Evolutionary conservation across 2,797 vertebrate species (phyloP), one percentile per base, ranked within the genome.

Genomic region (Hozukius guyotensis): DNA sequence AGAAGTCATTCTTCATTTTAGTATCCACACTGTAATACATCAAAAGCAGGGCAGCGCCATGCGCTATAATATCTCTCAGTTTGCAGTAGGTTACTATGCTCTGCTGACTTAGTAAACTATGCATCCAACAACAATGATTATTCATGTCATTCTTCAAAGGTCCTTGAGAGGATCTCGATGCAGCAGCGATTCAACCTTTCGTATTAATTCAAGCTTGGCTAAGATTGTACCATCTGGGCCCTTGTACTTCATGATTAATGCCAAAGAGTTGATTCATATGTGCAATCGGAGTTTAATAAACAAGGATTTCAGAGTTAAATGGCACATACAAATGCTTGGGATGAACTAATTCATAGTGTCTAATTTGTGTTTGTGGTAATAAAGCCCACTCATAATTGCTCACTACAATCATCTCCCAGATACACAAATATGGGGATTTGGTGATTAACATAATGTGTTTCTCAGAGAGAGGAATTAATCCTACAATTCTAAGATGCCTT

Each of bases 141-240:
- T 97, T 97, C 96, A 97, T 99, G 97, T 98, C 97, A 98, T 97
- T 98, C 97, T 98, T 98, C 97, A 97, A 97, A 97, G 97, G 97
- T 99, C 98, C 97, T 98, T 98, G 97, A 97, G 97, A 97, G 90
- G 97, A 97, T 97, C 97, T 92, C 96, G 95, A 97, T 97, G 97
- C 97, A 96, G 96, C 96, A 96, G 97, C 97, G 95, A 97, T 97
- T 96, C 96, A 96, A 96, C 96, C 97, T 98, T 96, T 97, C 96
- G 95, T 97, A 98, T 99, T 99, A 98, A 99, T 98, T 98, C 97
- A 97, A 97, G 95, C 97, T 97, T 97, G 97, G 97, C 98, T 97
- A 98, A 98, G 98, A 98, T 96, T 97, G 97, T 97, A 97, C 97
- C 98, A 99, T 99, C 98, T 99, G 98, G 97, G 97, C 96, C 95